Evolutionary conservation across 1,140 invertebrate genomes (phyloP), one percentile per base, ranked within the genome.

Genomic region (Plectrocnemia conspersa): DNA sequence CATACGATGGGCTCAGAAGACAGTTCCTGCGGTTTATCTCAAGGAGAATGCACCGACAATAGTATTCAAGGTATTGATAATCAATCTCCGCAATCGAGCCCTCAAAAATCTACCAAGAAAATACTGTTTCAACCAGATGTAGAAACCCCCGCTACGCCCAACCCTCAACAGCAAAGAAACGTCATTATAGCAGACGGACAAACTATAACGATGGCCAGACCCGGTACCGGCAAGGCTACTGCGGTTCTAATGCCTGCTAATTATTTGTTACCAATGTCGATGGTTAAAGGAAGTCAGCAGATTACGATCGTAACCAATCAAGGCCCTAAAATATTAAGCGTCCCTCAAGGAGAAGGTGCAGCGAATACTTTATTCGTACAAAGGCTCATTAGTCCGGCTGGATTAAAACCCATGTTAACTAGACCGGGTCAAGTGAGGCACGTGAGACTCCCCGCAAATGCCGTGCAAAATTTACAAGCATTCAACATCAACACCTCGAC

Each of bases 1-100:
- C 66, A 81, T 4, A 85, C 82, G 0, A 81, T 84, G 74, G 83
- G 82, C 0, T 85, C 83, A 49, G 82, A 85, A 63, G 83, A 85
- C 59, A 84, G 82, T 33, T 83, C 81, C 0, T 83, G 82, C 60
- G 83, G 83, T 0, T 73, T 83, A 2, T 79, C 81, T 2, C 81
- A 81, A 61, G 71, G 73, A 1, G 73, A 75, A 50, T 74, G 71
- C 38, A 72, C 63, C 15, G 73, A 76, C 44, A 61, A 58, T 38
- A 61, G 62, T 27, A 72, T 64, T 40, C 73, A 72, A 45, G 58
- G 58, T n/a, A 29, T 70, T 2, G 72, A 75, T 13, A 69, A 62
- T 49, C 70, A 71, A 62, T 74, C 73, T n/a, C 73, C 73, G 2
- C 72, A 75, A 63, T 69, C 71, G 3, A 76, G 73, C 58, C 73